Evolutionary conservation across 2,797 vertebrate species (phyloP).

Genomic region (Hipposideros larvatus): DNA sequence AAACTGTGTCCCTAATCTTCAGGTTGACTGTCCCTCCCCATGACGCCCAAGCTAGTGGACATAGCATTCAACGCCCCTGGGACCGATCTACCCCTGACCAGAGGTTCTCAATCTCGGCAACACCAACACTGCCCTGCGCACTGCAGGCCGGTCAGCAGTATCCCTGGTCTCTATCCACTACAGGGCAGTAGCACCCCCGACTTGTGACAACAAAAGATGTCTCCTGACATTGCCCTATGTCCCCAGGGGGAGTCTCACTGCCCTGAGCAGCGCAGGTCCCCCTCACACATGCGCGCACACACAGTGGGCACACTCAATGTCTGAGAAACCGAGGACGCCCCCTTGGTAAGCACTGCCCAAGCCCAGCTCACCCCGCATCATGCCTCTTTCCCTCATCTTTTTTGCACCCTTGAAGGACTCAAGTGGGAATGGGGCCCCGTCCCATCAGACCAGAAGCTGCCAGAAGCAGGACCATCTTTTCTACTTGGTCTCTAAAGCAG

Average conservation of each 20-base stretch:
- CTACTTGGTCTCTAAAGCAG: neutral
- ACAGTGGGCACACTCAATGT: rapidly evolving
- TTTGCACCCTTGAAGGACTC: neutral
- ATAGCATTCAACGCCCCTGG: neutral
- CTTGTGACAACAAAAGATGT: neutral
- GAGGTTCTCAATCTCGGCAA: neutral
- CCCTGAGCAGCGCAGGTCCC: neutral
- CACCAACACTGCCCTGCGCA: rapidly evolving
- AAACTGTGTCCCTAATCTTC: neutral
- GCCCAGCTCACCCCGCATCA: neutral
- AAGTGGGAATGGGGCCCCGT: neutral
- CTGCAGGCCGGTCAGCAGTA: neutral
- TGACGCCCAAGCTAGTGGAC: neutral
- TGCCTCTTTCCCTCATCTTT: neutral
- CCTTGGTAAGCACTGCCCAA: rapidly evolving
- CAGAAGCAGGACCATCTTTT: rapidly evolving
- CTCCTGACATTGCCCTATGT: neutral
- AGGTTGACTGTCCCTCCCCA: rapidly evolving
- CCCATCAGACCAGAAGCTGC: neutral
- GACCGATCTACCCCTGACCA: neutral
- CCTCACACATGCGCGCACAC: rapidly evolving
- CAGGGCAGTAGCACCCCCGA: neutral
- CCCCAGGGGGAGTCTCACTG: neutral
- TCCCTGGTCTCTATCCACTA: neutral
- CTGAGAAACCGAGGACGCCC: too few relatives aligned